Percentiles rank a stretch among this genome's conserved stretches.
Conservation (phyloP, 2,888 invertebrate genomes). For the Piscicola geometra region DNA sequence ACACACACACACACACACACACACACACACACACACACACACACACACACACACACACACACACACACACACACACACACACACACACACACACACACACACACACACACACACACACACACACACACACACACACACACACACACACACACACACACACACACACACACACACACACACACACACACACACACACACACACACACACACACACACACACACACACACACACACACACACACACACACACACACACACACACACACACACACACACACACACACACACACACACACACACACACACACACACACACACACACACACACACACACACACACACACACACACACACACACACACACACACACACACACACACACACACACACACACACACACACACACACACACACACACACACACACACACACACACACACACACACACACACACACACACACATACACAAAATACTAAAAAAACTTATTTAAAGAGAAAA, state of each 20-base stretch:
- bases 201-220: too few species aligned
- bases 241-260: too few species aligned
- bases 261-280: too few species aligned
- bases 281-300: too few species aligned
- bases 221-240: too few species aligned
- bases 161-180: too few species aligned
- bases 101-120: slow-evolving; percentile 1
- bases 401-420: slow-evolving; percentile 22
- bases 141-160: too few species aligned
- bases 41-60: slow-evolving; percentile 22
- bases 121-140: too few species aligned
- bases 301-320: not conserved
- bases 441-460: not conserved
- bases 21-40: slow-evolving; percentile 9
- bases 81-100: slow-evolving; percentile 14
- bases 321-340: slow-evolving; percentile 6
- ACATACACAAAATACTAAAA: slow-evolving; percentile 25
- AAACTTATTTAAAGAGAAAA: slow-evolving; percentile 46
- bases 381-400: slow-evolving; percentile 18
- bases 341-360: not conserved
- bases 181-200: too few species aligned
- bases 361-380: slow-evolving; percentile 13
- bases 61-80: slow-evolving; percentile 20
- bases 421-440: slow-evolving; percentile 12
- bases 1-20: not conserved